Conservation (phyloP, 30 jellyfish, hydroid and myxozoan genomes). For the Cassiopea andromeda region DNA sequence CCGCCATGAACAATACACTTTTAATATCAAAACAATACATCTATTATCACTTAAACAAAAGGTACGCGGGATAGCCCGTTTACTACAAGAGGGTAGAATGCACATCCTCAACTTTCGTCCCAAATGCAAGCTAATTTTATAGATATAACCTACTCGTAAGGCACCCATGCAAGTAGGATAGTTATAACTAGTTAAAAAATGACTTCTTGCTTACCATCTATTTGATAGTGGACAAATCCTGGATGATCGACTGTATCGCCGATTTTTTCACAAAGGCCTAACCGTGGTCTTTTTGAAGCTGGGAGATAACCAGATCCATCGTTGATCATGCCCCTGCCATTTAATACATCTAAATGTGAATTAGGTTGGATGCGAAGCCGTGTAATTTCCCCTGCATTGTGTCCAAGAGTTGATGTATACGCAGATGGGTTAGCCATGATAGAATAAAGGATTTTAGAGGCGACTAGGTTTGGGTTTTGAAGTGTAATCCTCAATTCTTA, state of each 20-base stretch:
- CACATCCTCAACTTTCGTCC: background rate
- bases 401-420: slow-evolving; percentile 64
- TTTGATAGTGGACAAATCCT: slow-evolving; percentile 54
- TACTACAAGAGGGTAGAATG: background rate
- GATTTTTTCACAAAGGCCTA: slow-evolving; percentile 59
- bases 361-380: slow-evolving; percentile 50
- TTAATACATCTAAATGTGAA: slow-evolving; percentile 66
- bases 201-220: slow-evolving; percentile 41
- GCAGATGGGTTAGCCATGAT: slow-evolving; percentile 74
- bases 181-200: background rate
- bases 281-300: slow-evolving; percentile 60
- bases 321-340: slow-evolving; percentile 63
- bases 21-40: slow-evolving; percentile 7
- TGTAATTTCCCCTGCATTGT: slow-evolving; percentile 56
- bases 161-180: background rate
- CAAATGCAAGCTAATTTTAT: background rate
- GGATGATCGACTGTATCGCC: slow-evolving; percentile 58
- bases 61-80: slow-evolving; percentile 36
- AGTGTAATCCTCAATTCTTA: background rate
- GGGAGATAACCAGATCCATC: slow-evolving; percentile 68
- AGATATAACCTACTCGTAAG: too few relatives aligned
- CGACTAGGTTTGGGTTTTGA: background rate
- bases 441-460: background rate
- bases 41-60: slow-evolving; percentile 1
- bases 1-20: slow-evolving; percentile 32